These are phyloP conservation scores for Passerculus sandwichensis DNA, from an alignment of 2,797 vertebrate species.

Conservation along the genomic window DNA sequence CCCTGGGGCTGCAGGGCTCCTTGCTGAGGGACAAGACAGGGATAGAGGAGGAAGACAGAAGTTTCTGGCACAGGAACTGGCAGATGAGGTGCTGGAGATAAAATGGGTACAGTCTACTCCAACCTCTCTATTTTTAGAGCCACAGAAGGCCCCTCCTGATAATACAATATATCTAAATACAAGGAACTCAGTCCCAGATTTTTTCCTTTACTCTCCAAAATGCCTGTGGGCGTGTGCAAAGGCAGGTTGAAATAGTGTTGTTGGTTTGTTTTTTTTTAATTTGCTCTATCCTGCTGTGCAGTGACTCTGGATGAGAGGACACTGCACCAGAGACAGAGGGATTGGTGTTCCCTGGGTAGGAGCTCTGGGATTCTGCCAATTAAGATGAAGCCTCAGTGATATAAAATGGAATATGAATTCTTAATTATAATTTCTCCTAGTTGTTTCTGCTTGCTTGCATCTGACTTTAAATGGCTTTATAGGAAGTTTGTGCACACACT, in stretches of 20 bases:
- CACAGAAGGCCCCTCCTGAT: neutral
- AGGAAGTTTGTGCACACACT: neutral
- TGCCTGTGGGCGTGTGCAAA: neutral
- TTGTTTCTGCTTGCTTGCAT: neutral
- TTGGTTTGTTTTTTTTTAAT: neutral
- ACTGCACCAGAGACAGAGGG: neutral
- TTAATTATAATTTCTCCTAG: neutral
- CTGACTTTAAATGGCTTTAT: neutral
- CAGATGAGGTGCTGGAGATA: neutral
- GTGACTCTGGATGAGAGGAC: neutral
- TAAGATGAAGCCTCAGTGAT: neutral
- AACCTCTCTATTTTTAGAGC: neutral
- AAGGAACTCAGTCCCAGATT: neutral
- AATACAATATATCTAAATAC: neutral
- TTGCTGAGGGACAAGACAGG: neutral
- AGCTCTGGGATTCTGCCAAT: neutral
- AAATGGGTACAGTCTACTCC: neutral
- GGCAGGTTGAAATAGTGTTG: neutral
- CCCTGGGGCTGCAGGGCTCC: neutral
- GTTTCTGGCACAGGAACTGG: neutral
- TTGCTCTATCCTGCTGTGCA: fast-evolving
- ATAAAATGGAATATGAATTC: neutral
- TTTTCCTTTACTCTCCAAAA: neutral
- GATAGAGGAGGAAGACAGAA: neutral
- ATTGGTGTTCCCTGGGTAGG: neutral